These are phyloP conservation scores for Apteryx owenii DNA, from an alignment of 2,113 vertebrate genomes.

Conservation along the genomic window DNA sequence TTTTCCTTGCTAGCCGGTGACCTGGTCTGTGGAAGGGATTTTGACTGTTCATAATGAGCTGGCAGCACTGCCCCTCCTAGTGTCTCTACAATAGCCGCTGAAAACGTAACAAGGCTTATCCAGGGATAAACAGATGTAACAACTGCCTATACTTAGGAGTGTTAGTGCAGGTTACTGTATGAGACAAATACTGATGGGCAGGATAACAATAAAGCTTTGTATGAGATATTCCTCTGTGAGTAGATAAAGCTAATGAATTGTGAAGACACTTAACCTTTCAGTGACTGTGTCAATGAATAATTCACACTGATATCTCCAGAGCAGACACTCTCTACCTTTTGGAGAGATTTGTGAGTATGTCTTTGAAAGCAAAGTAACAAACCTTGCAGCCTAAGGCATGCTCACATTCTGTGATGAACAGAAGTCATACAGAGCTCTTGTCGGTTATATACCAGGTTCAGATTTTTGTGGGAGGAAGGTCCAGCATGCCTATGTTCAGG, in stretches of 20 bases:
- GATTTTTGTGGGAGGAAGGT: not conserved
- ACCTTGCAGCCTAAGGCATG: not conserved
- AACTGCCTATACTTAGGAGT: not conserved
- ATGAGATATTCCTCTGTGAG: not conserved
- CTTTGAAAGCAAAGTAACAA: constrained; percentile 4
- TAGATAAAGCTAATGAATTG: constrained; percentile 11
- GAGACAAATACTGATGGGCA: not conserved
- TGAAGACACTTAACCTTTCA: not conserved
- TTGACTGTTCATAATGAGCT: not conserved
- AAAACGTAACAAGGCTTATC: not conserved
- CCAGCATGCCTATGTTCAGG: not conserved
- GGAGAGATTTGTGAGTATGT: not conserved
- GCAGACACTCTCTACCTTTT: not conserved
- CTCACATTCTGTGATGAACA: not conserved
- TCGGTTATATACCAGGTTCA: not conserved
- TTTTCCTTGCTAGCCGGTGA: not conserved
- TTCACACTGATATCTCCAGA: not conserved
- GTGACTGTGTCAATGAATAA: not conserved
- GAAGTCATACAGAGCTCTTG: not conserved
- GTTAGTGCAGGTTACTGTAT: fast-evolving
- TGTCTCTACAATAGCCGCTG: not conserved
- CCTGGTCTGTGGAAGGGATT: not conserved
- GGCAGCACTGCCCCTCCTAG: not conserved
- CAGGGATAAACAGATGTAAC: not conserved
- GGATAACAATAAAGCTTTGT: not conserved